Evolutionary conservation across 2,888 invertebrate genomes (phyloP).

Genomic region (Lasioglossum zephyrum): DNA sequence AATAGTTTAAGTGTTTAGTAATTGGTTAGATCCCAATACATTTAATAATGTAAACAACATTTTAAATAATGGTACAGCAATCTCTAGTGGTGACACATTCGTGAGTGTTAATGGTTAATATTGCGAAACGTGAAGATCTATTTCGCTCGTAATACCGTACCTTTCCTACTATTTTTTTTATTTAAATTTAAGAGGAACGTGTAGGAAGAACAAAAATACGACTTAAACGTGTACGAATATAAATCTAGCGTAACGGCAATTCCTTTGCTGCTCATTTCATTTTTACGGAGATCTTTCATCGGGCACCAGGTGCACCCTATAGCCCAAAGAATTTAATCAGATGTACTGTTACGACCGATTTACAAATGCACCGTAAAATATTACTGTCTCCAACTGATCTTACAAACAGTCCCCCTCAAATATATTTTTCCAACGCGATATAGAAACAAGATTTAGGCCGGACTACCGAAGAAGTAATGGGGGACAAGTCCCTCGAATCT

Average conservation of each 20-base stretch:
- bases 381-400: constrained; percentile 33
- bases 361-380: constrained; percentile 13
- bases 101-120: too few relatives aligned
- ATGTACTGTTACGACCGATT: constrained; percentile 19
- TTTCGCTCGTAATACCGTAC: not conserved
- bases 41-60: too few relatives aligned
- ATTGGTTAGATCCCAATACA: too few relatives aligned
- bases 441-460: constrained; percentile 6
- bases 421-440: constrained; percentile 5
- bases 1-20: too few relatives aligned
- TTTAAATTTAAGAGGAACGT: constrained; percentile 7
- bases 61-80: too few relatives aligned
- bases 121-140: not conserved
- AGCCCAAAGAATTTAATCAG: constrained; percentile 22
- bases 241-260: constrained; percentile 14
- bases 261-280: constrained; percentile 15
- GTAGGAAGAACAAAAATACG: not conserved
- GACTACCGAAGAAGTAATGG: not conserved
- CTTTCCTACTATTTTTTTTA: not conserved
- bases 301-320: constrained; percentile 14
- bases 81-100: too few relatives aligned
- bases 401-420: constrained; percentile 20
- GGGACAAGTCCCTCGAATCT: not conserved
- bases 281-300: constrained; percentile 23
- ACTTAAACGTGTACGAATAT: constrained; percentile 3